Conservation (phyloP, 2,888 invertebrate species). For the Portevinia maculata region DNA sequence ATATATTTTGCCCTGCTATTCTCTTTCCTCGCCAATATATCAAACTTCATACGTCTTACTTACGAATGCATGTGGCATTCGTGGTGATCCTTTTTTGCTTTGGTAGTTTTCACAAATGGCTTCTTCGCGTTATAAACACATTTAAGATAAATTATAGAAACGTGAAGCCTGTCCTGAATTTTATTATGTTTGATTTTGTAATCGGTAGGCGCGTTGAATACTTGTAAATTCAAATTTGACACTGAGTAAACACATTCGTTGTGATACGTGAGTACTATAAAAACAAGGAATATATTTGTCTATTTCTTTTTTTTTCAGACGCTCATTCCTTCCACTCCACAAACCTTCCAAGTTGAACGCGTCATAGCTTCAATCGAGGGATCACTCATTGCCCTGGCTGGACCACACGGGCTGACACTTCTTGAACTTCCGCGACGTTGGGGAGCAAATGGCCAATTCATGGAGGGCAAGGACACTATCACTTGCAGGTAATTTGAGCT, state of each 20-base stretch:
- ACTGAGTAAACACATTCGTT: background rate
- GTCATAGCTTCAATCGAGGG: slow-evolving; percentile 86
- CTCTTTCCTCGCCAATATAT: slow-evolving; percentile 44
- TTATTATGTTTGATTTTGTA: slow-evolving; percentile 24
- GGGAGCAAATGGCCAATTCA: slow-evolving; percentile 86
- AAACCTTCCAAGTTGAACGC: slow-evolving; percentile 87
- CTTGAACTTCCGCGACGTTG: slow-evolving; percentile 88
- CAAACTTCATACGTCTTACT: slow-evolving; percentile 54
- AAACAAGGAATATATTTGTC: too few species aligned
- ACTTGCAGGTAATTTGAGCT: slow-evolving; percentile 83
- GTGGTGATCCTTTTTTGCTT: slow-evolving; percentile 31
- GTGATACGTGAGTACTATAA: slow-evolving; percentile 12
- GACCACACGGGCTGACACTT: slow-evolving; percentile 86
- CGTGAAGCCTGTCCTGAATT: slow-evolving; percentile 26
- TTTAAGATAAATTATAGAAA: slow-evolving; percentile 54
- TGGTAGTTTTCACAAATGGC: slow-evolving; percentile 45
- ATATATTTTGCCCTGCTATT: slow-evolving; percentile 8
- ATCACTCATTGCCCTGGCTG: slow-evolving; percentile 86
- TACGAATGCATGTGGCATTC: slow-evolving; percentile 56
- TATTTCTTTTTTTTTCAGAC: slow-evolving; percentile 83
- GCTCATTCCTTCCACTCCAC: slow-evolving; percentile 86
- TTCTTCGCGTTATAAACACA: slow-evolving; percentile 37
- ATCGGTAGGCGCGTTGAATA: slow-evolving; percentile 35
- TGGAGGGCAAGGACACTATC: slow-evolving; percentile 86
- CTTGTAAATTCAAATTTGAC: slow-evolving; percentile 26